Conservation (phyloP, 2,797 vertebrate genomes). For the Macrochelys suwanniensis region DNA sequence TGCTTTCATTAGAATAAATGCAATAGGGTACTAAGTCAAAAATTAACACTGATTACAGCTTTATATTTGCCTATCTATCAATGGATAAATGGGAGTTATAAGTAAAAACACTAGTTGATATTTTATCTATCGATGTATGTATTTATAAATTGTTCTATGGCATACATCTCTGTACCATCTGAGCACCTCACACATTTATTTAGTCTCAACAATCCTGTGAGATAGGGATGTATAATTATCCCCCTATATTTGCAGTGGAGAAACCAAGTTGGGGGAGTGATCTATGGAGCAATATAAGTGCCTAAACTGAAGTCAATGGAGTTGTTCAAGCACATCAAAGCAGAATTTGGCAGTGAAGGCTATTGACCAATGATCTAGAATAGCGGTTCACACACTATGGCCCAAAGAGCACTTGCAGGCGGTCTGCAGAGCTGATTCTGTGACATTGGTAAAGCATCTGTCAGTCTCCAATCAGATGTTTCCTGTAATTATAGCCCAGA, state of each 20-base stretch:
- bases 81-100: accelerated
- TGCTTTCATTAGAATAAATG: neutral
- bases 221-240: neutral
- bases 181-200: neutral
- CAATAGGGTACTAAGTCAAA: neutral
- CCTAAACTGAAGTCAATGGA: neutral
- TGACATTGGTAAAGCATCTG: neutral
- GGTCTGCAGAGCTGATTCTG: neutral
- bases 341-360: neutral
- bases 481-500: neutral
- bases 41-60: neutral
- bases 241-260: neutral
- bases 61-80: neutral
- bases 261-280: neutral
- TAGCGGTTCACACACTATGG: accelerated
- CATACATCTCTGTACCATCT: neutral
- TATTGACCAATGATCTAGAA: neutral
- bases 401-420: neutral
- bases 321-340: neutral
- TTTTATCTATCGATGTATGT: neutral
- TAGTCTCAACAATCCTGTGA: neutral
- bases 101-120: neutral
- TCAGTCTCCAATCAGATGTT: neutral
- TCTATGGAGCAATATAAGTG: neutral
- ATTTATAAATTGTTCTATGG: neutral